phyloP scores from a whole-genome alignment of 2,888 invertebrate genomes.

The Ormyrus nitidulus region DNA sequence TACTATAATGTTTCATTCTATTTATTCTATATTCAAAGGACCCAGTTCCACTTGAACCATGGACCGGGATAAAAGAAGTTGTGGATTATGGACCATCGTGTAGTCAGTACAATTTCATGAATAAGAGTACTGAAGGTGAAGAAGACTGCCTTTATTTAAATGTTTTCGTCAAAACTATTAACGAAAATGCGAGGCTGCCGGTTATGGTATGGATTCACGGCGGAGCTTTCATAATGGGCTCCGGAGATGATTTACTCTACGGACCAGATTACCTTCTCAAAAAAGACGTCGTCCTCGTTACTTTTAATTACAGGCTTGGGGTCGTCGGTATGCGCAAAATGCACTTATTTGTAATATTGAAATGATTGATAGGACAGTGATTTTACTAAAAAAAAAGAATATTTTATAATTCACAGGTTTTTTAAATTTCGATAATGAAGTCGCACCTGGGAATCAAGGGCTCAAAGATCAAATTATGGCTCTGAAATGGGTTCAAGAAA shows the following conservation, averaged over 20 bases:
- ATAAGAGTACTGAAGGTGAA: conserved; percentile 22
- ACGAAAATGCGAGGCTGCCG: conserved; percentile 25
- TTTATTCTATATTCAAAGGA: conserved; percentile 48
- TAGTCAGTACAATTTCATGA: conserved; percentile 61
- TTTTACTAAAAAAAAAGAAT: background rate
- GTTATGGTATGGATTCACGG: conserved; percentile 64
- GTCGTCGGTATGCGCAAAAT: conserved; percentile 55
- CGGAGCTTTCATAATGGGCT: conserved; percentile 56
- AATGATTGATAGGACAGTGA: background rate
- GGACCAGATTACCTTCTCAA: conserved; percentile 62
- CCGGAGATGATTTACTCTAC: conserved; percentile 58
- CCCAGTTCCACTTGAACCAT: conserved; percentile 65
- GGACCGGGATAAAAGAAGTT: conserved; percentile 69
- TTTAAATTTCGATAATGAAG: conserved; percentile 67
- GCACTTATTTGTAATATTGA: background rate
- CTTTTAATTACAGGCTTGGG: conserved; percentile 61
- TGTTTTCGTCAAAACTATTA: conserved; percentile 57
- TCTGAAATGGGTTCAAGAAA: conserved; percentile 69
- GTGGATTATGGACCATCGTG: conserved; percentile 64
- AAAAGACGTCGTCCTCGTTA: conserved; percentile 59
- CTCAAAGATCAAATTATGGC: conserved; percentile 70
- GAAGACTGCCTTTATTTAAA: conserved; percentile 60
- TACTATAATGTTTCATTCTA: too few species aligned
- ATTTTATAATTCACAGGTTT: conserved; percentile 62
- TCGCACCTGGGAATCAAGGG: conserved; percentile 69